Percentiles rank a stretch among this genome's conserved stretches.
Evolutionary conservation across 2,113 vertebrate species (phyloP).

Genomic region (Tragelaphus scriptus): DNA sequence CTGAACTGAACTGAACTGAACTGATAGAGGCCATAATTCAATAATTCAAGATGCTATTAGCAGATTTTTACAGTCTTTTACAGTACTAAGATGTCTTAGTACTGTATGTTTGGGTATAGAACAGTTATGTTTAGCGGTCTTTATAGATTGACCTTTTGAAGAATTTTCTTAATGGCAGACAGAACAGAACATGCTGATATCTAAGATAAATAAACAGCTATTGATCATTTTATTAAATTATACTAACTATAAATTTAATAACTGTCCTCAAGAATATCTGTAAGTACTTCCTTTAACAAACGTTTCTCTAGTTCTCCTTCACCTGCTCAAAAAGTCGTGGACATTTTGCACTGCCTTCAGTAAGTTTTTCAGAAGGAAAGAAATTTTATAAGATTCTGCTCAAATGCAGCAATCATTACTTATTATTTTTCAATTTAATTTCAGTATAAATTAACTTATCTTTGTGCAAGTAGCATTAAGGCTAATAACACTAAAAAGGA

Average conservation of each 20-base stretch:
- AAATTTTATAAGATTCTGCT: slow-evolving; percentile 47
- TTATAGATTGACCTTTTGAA: not conserved
- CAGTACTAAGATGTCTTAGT: not conserved
- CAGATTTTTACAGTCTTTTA: not conserved
- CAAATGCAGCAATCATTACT: slow-evolving; percentile 57
- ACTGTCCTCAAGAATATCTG: not conserved
- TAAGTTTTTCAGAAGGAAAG: slow-evolving; percentile 28
- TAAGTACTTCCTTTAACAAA: not conserved
- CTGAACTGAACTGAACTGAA: too few relatives aligned
- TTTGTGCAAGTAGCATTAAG: slow-evolving; percentile 72
- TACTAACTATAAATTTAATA: not conserved
- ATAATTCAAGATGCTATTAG: not conserved
- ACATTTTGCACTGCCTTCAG: not conserved
- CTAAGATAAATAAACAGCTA: not conserved
- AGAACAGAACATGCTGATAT: not conserved
- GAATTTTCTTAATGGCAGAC: not conserved
- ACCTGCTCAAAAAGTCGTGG: not conserved
- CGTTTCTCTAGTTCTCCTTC: not conserved
- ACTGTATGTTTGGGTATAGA: not conserved
- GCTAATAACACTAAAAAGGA: slow-evolving; percentile 79
- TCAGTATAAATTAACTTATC: slow-evolving; percentile 77
- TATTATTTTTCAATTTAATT: slow-evolving; percentile 76
- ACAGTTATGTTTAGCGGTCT: not conserved
- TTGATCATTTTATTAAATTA: not conserved
- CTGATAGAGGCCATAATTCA: not conserved